Conservation (phyloP, 2,113 vertebrate species). For the Sebastes fasciatus region DNA sequence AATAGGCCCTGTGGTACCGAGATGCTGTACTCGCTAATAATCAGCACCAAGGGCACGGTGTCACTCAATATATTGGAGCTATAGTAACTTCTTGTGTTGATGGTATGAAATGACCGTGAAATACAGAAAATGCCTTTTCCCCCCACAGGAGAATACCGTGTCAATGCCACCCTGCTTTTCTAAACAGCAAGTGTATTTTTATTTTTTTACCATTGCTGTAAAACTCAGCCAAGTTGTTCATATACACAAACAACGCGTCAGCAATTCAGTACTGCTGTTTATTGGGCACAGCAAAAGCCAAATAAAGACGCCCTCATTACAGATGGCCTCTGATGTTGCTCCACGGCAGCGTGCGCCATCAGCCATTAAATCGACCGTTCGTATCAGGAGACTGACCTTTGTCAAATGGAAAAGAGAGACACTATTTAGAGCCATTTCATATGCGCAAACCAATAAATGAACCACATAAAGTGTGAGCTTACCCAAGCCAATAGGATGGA, state of each 20-base stretch:
- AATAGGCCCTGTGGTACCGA: slow-evolving; percentile 53
- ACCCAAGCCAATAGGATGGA: not conserved
- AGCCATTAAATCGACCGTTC: slow-evolving; percentile 39
- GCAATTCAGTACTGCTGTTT: slow-evolving; percentile 24
- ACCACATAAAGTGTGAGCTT: not conserved
- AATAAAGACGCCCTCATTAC: slow-evolving; percentile 25
- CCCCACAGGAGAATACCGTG: not conserved
- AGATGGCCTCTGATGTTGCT: slow-evolving; percentile 11
- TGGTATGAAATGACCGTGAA: slow-evolving; percentile 17
- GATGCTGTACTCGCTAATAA: slow-evolving; percentile 57
- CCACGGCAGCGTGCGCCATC: not conserved
- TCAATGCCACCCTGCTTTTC: slow-evolving; percentile 3
- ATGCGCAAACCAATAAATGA: slow-evolving; percentile 4
- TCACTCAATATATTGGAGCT: slow-evolving; percentile 49
- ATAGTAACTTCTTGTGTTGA: not conserved
- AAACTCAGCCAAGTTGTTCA: slow-evolving; percentile 19
- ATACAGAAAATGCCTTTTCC: not conserved
- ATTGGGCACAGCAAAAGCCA: slow-evolving; percentile 19
- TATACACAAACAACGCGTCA: slow-evolving; percentile 20
- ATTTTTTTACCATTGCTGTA: not conserved
- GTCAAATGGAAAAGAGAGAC: slow-evolving; percentile 8
- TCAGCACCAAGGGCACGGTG: slow-evolving; percentile 61
- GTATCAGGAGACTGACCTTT: slow-evolving; percentile 21
- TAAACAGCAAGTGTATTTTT: not conserved
- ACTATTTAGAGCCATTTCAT: not conserved